phyloP scores from a whole-genome alignment of 2,888 invertebrate species.

The Tanytarsus gracilentus region DNA sequence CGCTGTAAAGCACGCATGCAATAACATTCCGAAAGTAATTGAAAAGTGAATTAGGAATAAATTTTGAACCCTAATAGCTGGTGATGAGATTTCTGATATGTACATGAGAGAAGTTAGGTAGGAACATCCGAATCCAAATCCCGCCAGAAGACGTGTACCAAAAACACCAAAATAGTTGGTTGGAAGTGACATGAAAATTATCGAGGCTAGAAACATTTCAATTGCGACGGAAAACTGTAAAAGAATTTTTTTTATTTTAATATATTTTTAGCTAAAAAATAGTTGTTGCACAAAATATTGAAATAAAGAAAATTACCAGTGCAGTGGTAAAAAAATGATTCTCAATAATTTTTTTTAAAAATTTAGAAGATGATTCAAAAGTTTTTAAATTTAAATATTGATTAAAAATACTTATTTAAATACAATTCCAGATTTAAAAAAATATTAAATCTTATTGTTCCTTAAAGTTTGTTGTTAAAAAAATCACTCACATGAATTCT shows the following conservation, averaged over 20 bases:
- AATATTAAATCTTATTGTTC: too few species aligned
- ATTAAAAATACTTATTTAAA: neutral
- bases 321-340: neutral
- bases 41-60: neutral
- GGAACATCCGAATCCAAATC: conserved; percentile 4
- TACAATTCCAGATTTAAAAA: neutral
- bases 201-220: neutral
- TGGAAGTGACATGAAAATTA: neutral
- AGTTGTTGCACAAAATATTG: too few species aligned
- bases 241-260: too few species aligned
- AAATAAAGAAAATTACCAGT: neutral
- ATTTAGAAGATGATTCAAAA: neutral
- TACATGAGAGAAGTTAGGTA: conserved; percentile 1
- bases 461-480: too few species aligned
- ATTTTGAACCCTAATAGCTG: neutral
- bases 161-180: neutral
- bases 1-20: neutral
- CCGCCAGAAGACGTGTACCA: neutral
- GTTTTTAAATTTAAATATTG: neutral
- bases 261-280: too few species aligned
- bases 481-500: conserved; percentile 1
- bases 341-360: neutral
- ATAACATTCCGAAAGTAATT: neutral
- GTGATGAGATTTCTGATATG: conserved; percentile 7
- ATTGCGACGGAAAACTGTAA: neutral